Percentiles rank a stretch among this genome's conserved stretches.
Conservation (phyloP, 2,797 vertebrate species). For the Artibeus lituratus region DNA sequence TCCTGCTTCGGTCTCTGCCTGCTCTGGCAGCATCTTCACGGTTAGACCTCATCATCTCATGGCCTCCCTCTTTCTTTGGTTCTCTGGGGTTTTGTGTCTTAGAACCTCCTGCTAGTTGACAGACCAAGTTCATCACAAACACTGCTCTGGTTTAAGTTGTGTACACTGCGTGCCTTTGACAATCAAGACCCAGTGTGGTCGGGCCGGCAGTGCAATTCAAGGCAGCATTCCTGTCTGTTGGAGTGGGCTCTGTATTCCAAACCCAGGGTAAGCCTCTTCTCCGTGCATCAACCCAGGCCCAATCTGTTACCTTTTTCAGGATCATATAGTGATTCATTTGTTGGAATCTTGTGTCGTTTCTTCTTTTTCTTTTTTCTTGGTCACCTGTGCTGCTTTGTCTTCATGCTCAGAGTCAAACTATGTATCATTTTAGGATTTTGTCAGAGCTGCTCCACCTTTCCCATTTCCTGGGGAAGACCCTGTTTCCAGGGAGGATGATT, state of each 20-base stretch:
- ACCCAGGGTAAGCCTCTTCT: slow-evolving; percentile 77
- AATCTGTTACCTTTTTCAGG: neutral
- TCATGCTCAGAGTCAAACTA: neutral
- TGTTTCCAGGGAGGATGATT: neutral
- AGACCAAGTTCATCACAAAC: slow-evolving; percentile 98
- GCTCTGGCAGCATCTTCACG: slow-evolving; percentile 44
- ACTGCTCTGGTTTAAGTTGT: slow-evolving; percentile 96
- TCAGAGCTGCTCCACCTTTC: neutral
- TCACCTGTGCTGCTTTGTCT: neutral
- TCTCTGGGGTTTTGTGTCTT: slow-evolving; percentile 84
- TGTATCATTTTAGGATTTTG: neutral
- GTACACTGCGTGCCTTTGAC: slow-evolving; percentile 97
- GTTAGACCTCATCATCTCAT: slow-evolving; percentile 71
- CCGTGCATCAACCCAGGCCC: neutral
- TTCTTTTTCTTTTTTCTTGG: neutral
- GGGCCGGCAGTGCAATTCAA: slow-evolving; percentile 97
- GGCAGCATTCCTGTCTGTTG: slow-evolving; percentile 90
- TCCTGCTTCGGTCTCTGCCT: slow-evolving; percentile 82
- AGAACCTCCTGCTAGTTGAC: slow-evolving; percentile 93
- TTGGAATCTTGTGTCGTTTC: neutral
- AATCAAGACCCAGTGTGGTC: slow-evolving; percentile 95
- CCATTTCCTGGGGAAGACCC: neutral
- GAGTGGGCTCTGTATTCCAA: slow-evolving; percentile 60
- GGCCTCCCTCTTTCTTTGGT: slow-evolving; percentile 81
- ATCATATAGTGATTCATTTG: neutral